Evolutionary conservation across 2,113 vertebrate species (phyloP).

Genomic region (Ptyas mucosa): DNA sequence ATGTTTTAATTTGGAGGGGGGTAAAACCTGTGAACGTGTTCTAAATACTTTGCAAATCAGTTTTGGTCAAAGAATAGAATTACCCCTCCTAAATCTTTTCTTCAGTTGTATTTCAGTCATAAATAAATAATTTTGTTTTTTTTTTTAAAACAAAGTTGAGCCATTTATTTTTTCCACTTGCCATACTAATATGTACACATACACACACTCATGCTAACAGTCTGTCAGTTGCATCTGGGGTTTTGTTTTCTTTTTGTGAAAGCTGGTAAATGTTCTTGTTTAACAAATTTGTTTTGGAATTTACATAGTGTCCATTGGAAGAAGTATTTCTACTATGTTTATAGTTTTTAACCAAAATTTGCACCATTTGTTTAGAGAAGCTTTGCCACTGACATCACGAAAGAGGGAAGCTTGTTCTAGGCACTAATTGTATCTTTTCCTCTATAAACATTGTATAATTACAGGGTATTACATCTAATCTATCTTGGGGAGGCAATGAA

Average conservation of each 20-base stretch:
- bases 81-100: not conserved
- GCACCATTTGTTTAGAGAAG: constrained; percentile 24
- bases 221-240: constrained; percentile 62
- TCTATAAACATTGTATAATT: constrained; percentile 12
- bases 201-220: constrained; percentile 16
- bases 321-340: constrained; percentile 66
- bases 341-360: constrained; percentile 55
- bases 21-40: constrained; percentile 14
- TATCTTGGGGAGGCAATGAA: constrained; percentile 59
- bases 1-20: constrained; percentile 5
- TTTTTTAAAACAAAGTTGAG: constrained; percentile 23
- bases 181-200: constrained; percentile 12
- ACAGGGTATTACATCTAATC: constrained; percentile 59
- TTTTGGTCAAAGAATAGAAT: constrained; percentile 30
- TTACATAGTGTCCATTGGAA: constrained; percentile 68
- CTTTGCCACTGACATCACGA: constrained; percentile 48
- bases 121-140: not conserved
- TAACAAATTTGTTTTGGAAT: constrained; percentile 62
- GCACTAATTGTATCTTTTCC: constrained; percentile 38
- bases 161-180: constrained; percentile 33
- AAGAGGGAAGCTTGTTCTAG: constrained; percentile 1
- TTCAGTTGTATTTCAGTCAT: not conserved
- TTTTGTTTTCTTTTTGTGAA: constrained; percentile 52
- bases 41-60: not conserved
- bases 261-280: constrained; percentile 59